Evolutionary conservation across 1,140 invertebrate genomes (phyloP).

Genomic region (Thalassaphorura encarpata): DNA sequence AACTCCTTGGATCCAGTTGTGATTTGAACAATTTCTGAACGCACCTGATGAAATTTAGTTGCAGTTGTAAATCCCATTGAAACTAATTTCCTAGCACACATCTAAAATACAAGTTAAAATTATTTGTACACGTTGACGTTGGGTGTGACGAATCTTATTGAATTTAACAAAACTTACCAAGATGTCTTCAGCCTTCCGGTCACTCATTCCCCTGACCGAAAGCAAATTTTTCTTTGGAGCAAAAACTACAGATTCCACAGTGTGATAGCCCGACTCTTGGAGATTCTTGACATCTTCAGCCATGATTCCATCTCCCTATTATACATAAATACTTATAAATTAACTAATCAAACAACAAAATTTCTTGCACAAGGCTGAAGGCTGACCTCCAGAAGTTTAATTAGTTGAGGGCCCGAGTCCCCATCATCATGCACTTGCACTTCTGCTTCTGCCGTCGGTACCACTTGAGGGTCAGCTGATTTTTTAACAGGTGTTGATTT

Average conservation of each 20-base stretch:
- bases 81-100: constrained; percentile 83
- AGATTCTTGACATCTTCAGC: constrained; percentile 87
- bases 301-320: constrained; percentile 65
- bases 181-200: constrained; percentile 95
- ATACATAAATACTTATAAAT: no score
- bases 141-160: not conserved
- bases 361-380: no score
- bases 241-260: constrained; percentile 91
- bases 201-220: constrained; percentile 91
- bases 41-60: constrained; percentile 86
- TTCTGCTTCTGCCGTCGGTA: no score
- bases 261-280: constrained; percentile 83
- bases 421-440: no score
- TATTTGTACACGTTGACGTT: not conserved
- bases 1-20: constrained; percentile 91
- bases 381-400: no score
- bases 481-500: no score
- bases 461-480: no score
- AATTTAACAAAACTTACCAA: constrained; percentile 43
- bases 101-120: constrained; percentile 36
- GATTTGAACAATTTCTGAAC: constrained; percentile 78
- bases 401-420: no score
- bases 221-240: constrained; percentile 84
- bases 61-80: constrained; percentile 98
- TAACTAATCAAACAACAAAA: no score